A percentile compares a stretch with the other conserved stretches of the same genome.
phyloP scores from a whole-genome alignment of 2,113 vertebrate genomes.

The Gasterosteus aculeatus region DNA sequence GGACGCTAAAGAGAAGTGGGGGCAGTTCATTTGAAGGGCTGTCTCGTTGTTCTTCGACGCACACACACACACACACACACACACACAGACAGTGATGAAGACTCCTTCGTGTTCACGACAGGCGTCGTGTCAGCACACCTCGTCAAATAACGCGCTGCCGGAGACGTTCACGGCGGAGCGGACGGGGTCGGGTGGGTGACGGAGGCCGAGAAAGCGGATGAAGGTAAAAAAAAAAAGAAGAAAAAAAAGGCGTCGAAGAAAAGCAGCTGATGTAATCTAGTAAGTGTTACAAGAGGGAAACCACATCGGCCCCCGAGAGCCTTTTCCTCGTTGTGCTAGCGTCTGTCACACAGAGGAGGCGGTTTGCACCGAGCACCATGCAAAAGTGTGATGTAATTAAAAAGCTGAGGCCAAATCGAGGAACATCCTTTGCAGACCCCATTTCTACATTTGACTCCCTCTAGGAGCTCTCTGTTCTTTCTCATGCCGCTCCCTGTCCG shows the following conservation, averaged over 20 bases:
- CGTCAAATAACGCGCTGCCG: neutral
- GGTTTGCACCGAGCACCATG: conserved; percentile 13
- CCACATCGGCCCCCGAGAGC: conserved; percentile 40
- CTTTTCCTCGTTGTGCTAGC: conserved; percentile 45
- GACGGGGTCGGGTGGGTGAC: conserved; percentile 15
- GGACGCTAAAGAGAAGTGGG: conserved; percentile 13
- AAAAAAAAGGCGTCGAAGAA: conserved; percentile 11
- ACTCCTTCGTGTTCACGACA: neutral
- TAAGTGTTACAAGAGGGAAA: conserved; percentile 27
- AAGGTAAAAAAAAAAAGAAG: conserved; percentile 19
- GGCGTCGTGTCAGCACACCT: neutral
- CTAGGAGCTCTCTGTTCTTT: neutral
- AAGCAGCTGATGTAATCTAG: conserved; percentile 37
- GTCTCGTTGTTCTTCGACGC: neutral
- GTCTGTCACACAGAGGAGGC: conserved; percentile 34
- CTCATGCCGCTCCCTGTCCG: neutral
- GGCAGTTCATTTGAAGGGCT: neutral
- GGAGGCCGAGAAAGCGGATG: conserved; percentile 10
- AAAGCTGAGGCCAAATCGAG: conserved; percentile 10
- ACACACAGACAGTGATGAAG: neutral
- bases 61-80: no score
- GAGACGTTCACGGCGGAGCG: neutral
- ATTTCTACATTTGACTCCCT: no score
- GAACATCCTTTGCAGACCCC: neutral
- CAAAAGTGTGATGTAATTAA: conserved; percentile 51